phyloP scores from a whole-genome alignment of 37 sponge, comb jelly and placozoan genomes.

The Haliclona indistincta region DNA sequence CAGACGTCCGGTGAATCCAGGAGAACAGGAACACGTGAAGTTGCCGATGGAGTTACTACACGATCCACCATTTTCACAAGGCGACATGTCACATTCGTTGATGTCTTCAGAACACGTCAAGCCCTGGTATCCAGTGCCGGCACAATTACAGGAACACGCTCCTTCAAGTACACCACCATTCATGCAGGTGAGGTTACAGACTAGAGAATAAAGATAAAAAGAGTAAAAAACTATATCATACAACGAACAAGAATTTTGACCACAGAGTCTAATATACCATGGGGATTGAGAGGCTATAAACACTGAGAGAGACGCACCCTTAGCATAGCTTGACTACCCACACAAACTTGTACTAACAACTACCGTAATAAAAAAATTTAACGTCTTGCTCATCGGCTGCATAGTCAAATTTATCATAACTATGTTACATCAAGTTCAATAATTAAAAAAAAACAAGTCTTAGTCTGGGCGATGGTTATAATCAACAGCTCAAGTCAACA shows the following conservation, averaged over 20 bases:
- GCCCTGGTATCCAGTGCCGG: not conserved
- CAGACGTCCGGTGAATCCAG: not conserved
- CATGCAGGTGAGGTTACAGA: not conserved
- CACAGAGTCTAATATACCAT: no score
- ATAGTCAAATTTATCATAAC: no score
- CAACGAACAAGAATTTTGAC: no score
- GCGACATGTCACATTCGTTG: not conserved
- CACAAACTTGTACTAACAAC: no score
- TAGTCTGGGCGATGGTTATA: no score
- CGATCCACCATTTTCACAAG: not conserved
- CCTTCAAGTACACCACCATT: conserved; percentile 12
- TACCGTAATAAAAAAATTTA: no score
- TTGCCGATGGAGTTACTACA: not conserved
- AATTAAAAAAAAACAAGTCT: no score
- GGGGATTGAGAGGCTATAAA: not conserved
- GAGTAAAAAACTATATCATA: not conserved
- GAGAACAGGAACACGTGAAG: not conserved
- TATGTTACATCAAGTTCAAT: no score
- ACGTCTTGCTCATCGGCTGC: no score
- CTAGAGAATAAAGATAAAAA: not conserved
- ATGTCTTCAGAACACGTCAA: conserved; percentile 6
- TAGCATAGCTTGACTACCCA: no score
- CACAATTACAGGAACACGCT: conserved; percentile 19
- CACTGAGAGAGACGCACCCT: no score
- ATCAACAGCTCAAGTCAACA: no score